Evolutionary conservation across 2,888 invertebrate genomes (phyloP).

Genomic region (Nesidiocoris tenuis): DNA sequence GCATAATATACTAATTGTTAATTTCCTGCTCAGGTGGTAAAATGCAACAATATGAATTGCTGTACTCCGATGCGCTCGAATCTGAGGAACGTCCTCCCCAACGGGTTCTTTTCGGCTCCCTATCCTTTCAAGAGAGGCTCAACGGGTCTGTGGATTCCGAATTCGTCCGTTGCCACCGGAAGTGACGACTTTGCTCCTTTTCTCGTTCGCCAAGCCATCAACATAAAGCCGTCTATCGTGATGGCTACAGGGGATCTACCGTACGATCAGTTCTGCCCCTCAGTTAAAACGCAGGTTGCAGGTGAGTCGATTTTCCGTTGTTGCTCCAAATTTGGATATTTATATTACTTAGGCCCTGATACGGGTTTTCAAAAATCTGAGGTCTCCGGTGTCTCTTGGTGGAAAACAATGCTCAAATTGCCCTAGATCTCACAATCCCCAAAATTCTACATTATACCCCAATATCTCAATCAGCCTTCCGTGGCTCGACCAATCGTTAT

Average conservation of each 20-base stretch:
- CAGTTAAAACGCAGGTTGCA: slow-evolving; percentile 6
- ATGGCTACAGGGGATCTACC: slow-evolving; percentile 7
- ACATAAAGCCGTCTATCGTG: slow-evolving; percentile 18
- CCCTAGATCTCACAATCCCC: too few relatives aligned
- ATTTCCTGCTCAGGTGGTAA: slow-evolving; percentile 21
- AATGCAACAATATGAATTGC: slow-evolving; percentile 31
- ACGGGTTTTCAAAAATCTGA: too few relatives aligned
- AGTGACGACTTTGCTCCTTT: slow-evolving; percentile 30
- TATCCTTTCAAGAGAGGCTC: slow-evolving; percentile 25
- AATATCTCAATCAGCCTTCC: too few relatives aligned
- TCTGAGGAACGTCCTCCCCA: slow-evolving; percentile 23
- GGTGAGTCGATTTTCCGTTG: neutral
- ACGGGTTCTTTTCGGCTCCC: slow-evolving; percentile 36
- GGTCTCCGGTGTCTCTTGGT: too few relatives aligned
- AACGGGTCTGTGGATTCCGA: slow-evolving; percentile 12
- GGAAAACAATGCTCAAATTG: too few relatives aligned
- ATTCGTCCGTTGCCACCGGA: slow-evolving; percentile 9
- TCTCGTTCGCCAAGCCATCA: slow-evolving; percentile 29
- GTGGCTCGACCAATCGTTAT: too few relatives aligned
- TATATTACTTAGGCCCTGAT: too few relatives aligned
- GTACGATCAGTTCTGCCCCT: slow-evolving; percentile 39
- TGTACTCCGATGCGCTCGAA: slow-evolving; percentile 31
- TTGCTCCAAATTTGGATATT: too few relatives aligned
- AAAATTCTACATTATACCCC: too few relatives aligned
- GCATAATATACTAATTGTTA: too few relatives aligned